Conservation (phyloP, 2,113 vertebrate species). For the Thamnaconus septentrionalis region DNA sequence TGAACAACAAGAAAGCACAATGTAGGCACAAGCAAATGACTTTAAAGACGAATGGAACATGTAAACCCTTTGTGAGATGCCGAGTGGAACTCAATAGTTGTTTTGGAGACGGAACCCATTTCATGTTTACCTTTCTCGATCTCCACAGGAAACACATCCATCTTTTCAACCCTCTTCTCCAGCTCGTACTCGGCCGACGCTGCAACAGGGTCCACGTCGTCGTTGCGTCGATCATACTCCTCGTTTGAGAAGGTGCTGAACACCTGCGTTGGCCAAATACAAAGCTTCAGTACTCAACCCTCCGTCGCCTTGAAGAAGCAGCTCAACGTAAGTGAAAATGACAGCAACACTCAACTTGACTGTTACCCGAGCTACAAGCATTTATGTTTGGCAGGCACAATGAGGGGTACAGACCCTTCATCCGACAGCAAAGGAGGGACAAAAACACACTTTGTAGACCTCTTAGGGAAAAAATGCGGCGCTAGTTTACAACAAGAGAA, state of each 20-base stretch:
- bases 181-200: constrained; percentile 92
- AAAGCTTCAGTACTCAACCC: background rate
- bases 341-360: background rate
- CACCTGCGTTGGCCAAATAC: constrained; percentile 68
- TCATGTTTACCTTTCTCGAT: constrained; percentile 84
- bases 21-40: too few species aligned
- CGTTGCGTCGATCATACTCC: constrained; percentile 90
- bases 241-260: constrained; percentile 91
- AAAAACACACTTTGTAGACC: constrained; percentile 5
- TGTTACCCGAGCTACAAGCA: background rate
- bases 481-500: background rate
- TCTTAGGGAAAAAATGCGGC: constrained; percentile 2
- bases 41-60: too few species aligned
- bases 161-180: constrained; percentile 94
- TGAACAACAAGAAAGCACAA: background rate
- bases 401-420: constrained; percentile 20
- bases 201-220: constrained; percentile 91
- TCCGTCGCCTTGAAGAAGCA: background rate
- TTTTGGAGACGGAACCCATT: too few species aligned
- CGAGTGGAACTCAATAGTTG: too few species aligned
- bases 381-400: background rate
- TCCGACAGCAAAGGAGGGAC: constrained; percentile 2
- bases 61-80: too few species aligned
- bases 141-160: constrained; percentile 93
- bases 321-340: background rate